Evolutionary conservation across 2,797 vertebrate species (phyloP).

Genomic region (Sciurus carolinensis): DNA sequence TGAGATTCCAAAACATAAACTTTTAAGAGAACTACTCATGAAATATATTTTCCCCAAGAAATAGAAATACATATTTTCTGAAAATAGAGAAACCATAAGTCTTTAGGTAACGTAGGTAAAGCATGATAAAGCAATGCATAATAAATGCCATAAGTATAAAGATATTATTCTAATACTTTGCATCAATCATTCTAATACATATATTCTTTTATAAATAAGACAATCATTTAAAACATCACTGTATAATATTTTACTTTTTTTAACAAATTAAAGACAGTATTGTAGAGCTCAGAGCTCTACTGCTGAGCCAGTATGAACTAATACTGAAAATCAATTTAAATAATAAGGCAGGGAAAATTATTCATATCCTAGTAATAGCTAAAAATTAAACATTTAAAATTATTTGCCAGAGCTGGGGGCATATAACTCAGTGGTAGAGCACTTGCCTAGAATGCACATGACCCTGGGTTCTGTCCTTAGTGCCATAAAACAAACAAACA

Average conservation of each 20-base stretch:
- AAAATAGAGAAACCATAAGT: conserved; percentile 52
- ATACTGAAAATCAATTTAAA: conserved; percentile 49
- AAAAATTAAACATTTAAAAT: conserved; percentile 55
- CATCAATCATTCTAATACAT: conserved; percentile 16
- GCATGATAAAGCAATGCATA: conserved; percentile 59
- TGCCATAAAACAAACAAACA: not conserved
- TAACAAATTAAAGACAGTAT: conserved; percentile 36
- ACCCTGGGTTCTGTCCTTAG: not conserved
- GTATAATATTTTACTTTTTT: conserved; percentile 40
- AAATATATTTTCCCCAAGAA: conserved; percentile 59
- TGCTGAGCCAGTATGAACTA: conserved; percentile 11
- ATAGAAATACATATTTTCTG: conserved; percentile 18
- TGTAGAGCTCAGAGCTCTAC: no score
- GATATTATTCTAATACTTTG: not conserved
- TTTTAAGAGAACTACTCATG: not conserved
- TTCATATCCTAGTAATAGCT: conserved; percentile 12
- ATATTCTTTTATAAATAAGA: not conserved
- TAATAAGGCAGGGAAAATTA: conserved; percentile 56
- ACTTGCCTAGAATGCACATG: not conserved
- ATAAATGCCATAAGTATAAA: conserved; percentile 4
- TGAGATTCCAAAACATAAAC: conserved; percentile 42
- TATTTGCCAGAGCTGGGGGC: not conserved
- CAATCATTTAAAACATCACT: conserved; percentile 61
- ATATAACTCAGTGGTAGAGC: not conserved
- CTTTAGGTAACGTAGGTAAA: conserved; percentile 50